These are phyloP conservation scores for Sinelater perroti DNA, from an alignment of 2,888 invertebrate genomes.

Conservation along the genomic window DNA sequence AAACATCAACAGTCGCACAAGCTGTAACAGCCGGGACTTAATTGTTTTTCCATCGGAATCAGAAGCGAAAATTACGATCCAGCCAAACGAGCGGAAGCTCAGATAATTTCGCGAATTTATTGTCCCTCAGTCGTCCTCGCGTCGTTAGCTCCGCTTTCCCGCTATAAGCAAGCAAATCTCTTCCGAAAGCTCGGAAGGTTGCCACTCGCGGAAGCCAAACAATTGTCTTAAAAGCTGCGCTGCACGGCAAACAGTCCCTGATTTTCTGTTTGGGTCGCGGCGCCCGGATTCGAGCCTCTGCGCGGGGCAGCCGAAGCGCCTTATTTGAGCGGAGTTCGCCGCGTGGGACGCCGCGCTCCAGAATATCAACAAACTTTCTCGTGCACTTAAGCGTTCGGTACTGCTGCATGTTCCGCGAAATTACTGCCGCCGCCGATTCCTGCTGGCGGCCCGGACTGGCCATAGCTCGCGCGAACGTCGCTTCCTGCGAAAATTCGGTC, in stretches of 20 bases:
- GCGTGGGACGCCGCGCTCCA: background rate
- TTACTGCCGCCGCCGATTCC: conserved; percentile 8
- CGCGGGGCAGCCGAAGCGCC: background rate
- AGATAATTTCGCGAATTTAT: conserved; percentile 20
- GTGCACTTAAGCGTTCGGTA: conserved; percentile 5
- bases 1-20: no score
- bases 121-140: background rate
- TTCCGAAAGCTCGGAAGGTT: no score
- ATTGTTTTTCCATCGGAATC: conserved; percentile 8
- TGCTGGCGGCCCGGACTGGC: conserved; percentile 4
- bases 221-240: no score
- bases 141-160: background rate
- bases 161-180: no score
- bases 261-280: background rate
- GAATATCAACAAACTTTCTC: conserved; percentile 14
- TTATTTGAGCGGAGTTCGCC: conserved; percentile 12
- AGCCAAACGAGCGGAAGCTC: conserved; percentile 17
- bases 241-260: background rate
- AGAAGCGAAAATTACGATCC: conserved; percentile 19
- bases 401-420: background rate
- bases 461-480: conserved; percentile 4
- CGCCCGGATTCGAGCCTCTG: background rate
- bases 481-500: conserved; percentile 17
- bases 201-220: no score
- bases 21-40: no score